Evolutionary conservation across 2,113 vertebrate species (phyloP).

Genomic region (Nannospalax galili): DNA sequence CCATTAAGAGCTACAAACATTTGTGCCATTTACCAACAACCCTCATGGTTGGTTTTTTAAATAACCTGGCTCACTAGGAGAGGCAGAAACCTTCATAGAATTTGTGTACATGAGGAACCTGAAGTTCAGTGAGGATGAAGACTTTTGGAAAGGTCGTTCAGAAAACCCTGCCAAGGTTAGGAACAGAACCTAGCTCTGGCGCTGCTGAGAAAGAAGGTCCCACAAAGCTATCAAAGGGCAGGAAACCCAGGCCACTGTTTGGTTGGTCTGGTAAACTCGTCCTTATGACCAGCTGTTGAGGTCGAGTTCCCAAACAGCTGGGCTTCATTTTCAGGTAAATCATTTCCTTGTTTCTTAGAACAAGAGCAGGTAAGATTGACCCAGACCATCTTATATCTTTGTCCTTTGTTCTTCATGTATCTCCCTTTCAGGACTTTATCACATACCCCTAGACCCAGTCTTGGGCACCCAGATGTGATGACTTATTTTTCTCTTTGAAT

Average conservation of each 20-base stretch:
- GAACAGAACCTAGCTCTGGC: not conserved
- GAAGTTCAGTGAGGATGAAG: not conserved
- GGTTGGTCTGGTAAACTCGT: too few species aligned
- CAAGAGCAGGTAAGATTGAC: not conserved
- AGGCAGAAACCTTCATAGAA: not conserved
- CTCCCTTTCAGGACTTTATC: not conserved
- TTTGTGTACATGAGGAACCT: not conserved
- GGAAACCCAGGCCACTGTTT: not conserved
- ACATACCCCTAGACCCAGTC: not conserved
- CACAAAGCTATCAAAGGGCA: not conserved
- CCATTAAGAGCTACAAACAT: not conserved
- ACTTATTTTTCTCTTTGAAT: not conserved
- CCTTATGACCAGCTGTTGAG: not conserved
- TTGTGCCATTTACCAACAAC: not conserved
- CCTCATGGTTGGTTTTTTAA: not conserved
- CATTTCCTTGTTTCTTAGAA: conserved; percentile 14
- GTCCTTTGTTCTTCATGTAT: not conserved
- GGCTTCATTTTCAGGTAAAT: not conserved
- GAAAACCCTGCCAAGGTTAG: not conserved
- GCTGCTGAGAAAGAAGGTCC: not conserved
- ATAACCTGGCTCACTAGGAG: not conserved
- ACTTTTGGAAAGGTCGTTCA: not conserved
- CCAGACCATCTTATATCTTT: not conserved
- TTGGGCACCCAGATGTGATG: not conserved
- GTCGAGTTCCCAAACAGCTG: not conserved